Evolutionary conservation across 2,888 invertebrate genomes (phyloP), one percentile per base, ranked within the genome.

Genomic region (Micoletzkya japonica): DNA sequence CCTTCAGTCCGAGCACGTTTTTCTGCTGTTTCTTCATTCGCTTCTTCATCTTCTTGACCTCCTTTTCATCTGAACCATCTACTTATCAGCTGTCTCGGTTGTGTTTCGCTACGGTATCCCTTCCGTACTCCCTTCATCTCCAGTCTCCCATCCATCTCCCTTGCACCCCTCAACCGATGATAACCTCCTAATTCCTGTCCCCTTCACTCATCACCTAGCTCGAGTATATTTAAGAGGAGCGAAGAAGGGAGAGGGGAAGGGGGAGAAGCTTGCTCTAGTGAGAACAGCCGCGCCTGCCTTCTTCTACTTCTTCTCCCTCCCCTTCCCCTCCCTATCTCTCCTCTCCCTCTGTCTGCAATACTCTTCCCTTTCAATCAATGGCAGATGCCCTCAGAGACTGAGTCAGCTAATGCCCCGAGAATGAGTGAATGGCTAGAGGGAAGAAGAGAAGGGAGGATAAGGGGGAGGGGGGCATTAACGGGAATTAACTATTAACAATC

Each of bases 11-110:
- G 14, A 44, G 24, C 14, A 76, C 75, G 44, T 73, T 73, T 68
- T 75, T 72, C 70, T 73, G 67, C 52, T 76, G 63, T 58, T 79
- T 74, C 59, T 74, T 73, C n/a, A 73, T 56, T 36, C 77, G 77
- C 73, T 81, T 81, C 60, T 72, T 77, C 37, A 74, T 60, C 59
- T 79, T 81, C 73, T 84, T 83, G 70, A 74, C 74, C 52, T 74
- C 70, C 49, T 81, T 72, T 44, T 64, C 56, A 52, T 70, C 70
- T 70, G 37, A 2, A 54, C 2, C 0, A 37, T 50, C 39, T 30
- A 2, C 10, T 36, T 6, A 32, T 36, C n/a, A n/a, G 6, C 24
- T 24, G 17, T 52, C n/a, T 24, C 52, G n/a, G 10, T 30, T 28
- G 6, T 32, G 6, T 57, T n/a, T 28, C n/a, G 4, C 7, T n/a